Evolutionary conservation across 2,113 vertebrate genomes (phyloP), one percentile per base, ranked within the genome.

Genomic region (Microtus montanus): DNA sequence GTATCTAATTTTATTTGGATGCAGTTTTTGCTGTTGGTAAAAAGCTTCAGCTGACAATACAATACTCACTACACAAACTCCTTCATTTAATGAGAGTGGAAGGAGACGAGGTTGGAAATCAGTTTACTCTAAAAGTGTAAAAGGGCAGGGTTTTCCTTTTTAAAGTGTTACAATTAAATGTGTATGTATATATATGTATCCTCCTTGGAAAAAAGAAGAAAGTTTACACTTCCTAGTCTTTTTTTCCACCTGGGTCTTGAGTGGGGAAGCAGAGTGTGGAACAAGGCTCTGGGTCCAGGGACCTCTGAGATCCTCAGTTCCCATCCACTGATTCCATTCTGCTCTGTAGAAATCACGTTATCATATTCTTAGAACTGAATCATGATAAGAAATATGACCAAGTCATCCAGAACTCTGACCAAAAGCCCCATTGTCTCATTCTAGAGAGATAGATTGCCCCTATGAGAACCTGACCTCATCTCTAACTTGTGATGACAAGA

Each of bases 381-480:
- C 47, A 47, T 10, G n/a, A 30, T 64, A 19, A 3, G 14, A 84
- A 19, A 30, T 44, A 20, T 3, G 26, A 41, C 9, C 28, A 33
- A 9, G 38, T 3, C 14, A 5, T 38, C 52, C 35, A 82, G 35
- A 54, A 38, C 52, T 83, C 79, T 61, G 22, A 61, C 35, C 35
- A 14, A 26, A 41, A 61, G 13, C n/a, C 24, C 24, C 15, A 33
- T 38, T 85, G 8, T 30, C 61, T 33, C 61, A 47, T 47, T 85
- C 41, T 44, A 85, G 38, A 47, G 54, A 63, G 41, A 44, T 5
- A 8, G 82, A 44, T 64, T 33, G n/a, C 58, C 44, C 9, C 82
- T 66, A 7, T 6, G 41, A 30, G 63, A 98, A 96, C 97, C n/a
- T 90, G 96, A 68, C 93, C 22, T 95, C 98, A 97, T 90, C 97